Evolutionary conservation across 2,113 vertebrate genomes (phyloP), one percentile per base, ranked within the genome.

Genomic region (Chlorocebus sabaeus): DNA sequence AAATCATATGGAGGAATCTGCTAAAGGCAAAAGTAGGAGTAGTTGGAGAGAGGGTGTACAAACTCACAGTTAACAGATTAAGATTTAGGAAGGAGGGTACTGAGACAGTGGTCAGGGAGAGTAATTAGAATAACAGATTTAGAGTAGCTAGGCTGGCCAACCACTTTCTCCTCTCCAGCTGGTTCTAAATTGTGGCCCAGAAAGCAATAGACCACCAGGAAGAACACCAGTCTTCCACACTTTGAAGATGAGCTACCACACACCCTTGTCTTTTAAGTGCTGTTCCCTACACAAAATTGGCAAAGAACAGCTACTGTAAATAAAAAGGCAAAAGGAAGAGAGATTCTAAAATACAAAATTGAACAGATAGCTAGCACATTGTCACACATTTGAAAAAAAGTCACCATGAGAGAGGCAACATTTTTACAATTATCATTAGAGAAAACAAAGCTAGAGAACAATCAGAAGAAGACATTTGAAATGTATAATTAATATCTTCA

Each of bases 281-380:
- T 91, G 10, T 70, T 91, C 30, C 72, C 83, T 40, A 50, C 68
- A 43, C 61, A 3, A 88, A 35, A 50, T 9, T 76, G n/a, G 27
- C 67, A 81, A 12, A 88, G 32, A 50, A 78, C 50, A 57, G 38
- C 43, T 73, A 32, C 30, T 50, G 43, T 27, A 30, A 93, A 82
- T 86, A 45, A 70, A 86, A 86, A 43, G 16, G 27, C 55, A 68
- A 93, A 82, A 50, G n/a, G 32, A 89, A 80, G 9, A 70, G 61
- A 78, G 18, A 83, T 13, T 83, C 92, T 83, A 92, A 97, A 96
- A 93, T 64, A 83, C 8, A 88, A 88, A 91, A 78, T 17, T 64
- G 25, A 78, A 93, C 72, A 90, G 38, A n/a, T 64, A 83, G 61
- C 75, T 61, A 70, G 61, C 59, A 85, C 59, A 86, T 67, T 76